Conservation (phyloP, 2,113 vertebrate genomes). For the Panurus biarmicus region DNA sequence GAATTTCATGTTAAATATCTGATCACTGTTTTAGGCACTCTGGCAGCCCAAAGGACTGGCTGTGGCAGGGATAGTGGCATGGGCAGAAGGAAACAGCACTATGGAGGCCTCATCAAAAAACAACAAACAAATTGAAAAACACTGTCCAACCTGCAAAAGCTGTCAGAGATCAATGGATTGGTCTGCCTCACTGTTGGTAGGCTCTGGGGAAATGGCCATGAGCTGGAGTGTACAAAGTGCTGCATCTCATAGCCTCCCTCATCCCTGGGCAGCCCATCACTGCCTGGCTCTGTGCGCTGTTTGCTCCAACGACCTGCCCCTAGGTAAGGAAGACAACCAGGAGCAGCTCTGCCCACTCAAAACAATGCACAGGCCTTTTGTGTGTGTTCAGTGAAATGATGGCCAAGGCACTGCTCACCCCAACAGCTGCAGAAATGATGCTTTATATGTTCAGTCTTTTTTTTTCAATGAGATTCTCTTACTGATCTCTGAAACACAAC, state of each 20-base stretch:
- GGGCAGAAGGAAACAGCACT: neutral
- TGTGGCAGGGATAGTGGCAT: neutral
- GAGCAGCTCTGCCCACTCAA: neutral
- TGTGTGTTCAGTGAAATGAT: neutral
- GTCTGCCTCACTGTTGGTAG: neutral
- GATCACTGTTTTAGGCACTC: neutral
- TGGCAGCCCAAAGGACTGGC: neutral
- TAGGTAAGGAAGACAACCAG: neutral
- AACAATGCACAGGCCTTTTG: neutral
- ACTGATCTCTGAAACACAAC: neutral
- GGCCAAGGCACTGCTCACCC: accelerated
- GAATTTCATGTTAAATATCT: neutral
- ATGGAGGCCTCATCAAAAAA: neutral
- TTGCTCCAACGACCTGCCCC: neutral
- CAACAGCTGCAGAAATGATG: neutral
- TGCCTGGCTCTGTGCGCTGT: neutral
- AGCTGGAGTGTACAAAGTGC: neutral
- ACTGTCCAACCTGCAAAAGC: neutral
- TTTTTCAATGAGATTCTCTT: neutral
- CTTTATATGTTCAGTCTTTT: neutral
- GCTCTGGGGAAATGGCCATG: neutral
- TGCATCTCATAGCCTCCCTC: neutral
- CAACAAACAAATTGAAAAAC: neutral
- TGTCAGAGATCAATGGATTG: neutral
- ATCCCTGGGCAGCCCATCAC: neutral